Percentiles rank a stretch among this genome's conserved stretches.
phyloP scores from a whole-genome alignment of 2,113 vertebrate species.

The Crypturellus undulatus region DNA sequence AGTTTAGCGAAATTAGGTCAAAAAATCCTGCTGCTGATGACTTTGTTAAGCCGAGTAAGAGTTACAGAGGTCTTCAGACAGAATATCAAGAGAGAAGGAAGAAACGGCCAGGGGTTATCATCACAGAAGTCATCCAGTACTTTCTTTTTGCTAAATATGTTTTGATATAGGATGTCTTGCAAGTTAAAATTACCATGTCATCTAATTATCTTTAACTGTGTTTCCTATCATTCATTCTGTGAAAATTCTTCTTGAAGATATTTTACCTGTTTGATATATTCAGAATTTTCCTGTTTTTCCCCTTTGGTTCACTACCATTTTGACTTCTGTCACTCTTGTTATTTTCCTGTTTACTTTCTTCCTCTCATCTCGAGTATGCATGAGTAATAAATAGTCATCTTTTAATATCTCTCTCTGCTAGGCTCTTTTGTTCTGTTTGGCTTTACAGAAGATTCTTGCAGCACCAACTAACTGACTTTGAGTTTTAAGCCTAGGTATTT shows the following conservation, averaged over 20 bases:
- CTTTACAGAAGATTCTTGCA: not conserved
- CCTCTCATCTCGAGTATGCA: not conserved
- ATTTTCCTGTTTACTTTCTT: not conserved
- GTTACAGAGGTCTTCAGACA: not conserved
- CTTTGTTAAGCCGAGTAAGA: not conserved
- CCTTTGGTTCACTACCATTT: not conserved
- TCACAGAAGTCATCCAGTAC: fast-evolving
- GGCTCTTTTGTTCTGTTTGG: not conserved
- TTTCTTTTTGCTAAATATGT: not conserved
- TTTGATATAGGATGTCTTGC: not conserved
- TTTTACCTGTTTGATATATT: not conserved
- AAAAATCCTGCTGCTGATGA: not conserved
- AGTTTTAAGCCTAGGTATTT: not conserved
- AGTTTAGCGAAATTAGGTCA: not conserved
- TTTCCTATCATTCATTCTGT: not conserved
- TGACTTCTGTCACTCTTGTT: not conserved
- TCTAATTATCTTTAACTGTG: not conserved
- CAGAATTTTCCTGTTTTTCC: not conserved
- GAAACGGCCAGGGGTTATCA: not conserved
- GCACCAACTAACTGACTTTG: not conserved
- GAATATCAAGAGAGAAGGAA: not conserved
- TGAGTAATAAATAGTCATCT: not conserved
- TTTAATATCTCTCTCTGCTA: not conserved
- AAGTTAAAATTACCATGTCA: not conserved
- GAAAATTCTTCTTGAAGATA: not conserved